These are phyloP conservation scores for Anolis sagrei DNA, from an alignment of 2,113 vertebrate genomes.

Conservation along the genomic window DNA sequence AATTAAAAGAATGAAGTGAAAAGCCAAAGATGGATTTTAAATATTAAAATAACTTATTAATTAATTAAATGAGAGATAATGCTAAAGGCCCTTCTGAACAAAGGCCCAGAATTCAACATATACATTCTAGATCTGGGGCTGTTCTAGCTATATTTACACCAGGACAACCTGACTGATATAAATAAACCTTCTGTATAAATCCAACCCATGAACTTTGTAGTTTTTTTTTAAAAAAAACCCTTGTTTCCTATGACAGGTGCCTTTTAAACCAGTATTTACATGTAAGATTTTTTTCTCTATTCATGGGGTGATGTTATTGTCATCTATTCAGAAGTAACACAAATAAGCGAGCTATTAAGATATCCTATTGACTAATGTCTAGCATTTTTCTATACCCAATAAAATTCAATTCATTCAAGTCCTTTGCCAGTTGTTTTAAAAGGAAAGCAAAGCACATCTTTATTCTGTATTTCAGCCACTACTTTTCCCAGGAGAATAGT, in stretches of 20 bases:
- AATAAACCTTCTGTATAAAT: not conserved
- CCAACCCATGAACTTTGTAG: not conserved
- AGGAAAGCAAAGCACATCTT: slow-evolving; percentile 68
- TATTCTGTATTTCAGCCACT: slow-evolving; percentile 63
- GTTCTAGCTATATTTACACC: too few species aligned
- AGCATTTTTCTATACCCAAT: slow-evolving; percentile 28
- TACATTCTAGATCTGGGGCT: too few species aligned
- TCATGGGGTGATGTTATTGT: not conserved
- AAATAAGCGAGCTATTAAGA: slow-evolving; percentile 31
- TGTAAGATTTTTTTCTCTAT: slow-evolving; percentile 21
- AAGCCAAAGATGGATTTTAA: too few species aligned
- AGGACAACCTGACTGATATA: too few species aligned
- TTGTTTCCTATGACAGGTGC: not conserved
- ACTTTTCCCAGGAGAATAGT: slow-evolving; percentile 56
- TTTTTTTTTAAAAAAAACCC: slow-evolving; percentile 1
- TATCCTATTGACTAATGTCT: not conserved
- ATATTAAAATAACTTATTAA: too few species aligned
- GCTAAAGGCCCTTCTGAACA: too few species aligned
- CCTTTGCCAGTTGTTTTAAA: slow-evolving; percentile 46
- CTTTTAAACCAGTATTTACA: not conserved
- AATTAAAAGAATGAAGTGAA: too few species aligned
- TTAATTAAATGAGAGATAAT: too few species aligned
- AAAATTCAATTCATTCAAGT: slow-evolving; percentile 40
- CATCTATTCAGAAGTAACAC: slow-evolving; percentile 30
- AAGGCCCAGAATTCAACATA: not conserved